Conservation (phyloP, 2,113 vertebrate genomes). For the Mobula birostris region DNA sequence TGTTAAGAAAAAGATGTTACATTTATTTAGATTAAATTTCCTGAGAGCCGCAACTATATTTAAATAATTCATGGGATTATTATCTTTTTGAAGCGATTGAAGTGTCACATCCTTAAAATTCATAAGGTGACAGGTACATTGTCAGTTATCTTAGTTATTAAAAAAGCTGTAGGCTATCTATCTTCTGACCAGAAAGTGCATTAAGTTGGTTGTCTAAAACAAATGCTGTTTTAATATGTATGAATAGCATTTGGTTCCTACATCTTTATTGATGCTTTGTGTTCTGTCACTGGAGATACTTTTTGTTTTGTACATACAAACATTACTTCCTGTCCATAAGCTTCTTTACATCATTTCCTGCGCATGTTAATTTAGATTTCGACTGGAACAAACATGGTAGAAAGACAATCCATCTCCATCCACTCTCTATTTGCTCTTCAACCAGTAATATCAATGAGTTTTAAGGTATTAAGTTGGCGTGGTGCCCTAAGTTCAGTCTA, state of each 20-base stretch:
- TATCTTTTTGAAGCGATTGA: background rate
- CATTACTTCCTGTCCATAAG: no score
- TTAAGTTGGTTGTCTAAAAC: background rate
- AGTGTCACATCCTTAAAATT: background rate
- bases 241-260: background rate
- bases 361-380: no score
- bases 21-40: conserved; percentile 30
- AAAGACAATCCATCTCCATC: no score
- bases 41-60: conserved; percentile 13
- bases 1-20: background rate
- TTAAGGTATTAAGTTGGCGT: no score
- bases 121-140: conserved; percentile 19
- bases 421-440: no score
- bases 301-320: no score
- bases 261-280: background rate
- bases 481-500: no score
- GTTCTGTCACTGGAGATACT: no score
- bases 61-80: conserved; percentile 30
- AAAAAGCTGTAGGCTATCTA: background rate
- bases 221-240: background rate
- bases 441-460: no score
- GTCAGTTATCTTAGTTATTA: background rate
- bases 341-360: no score
- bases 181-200: background rate
- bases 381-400: no score